A percentile compares a stretch with the other conserved stretches of the same genome.
These are phyloP conservation scores for Pristionchus japonicus DNA, from an alignment of 2,888 invertebrate genomes.

Conservation along the genomic window DNA sequence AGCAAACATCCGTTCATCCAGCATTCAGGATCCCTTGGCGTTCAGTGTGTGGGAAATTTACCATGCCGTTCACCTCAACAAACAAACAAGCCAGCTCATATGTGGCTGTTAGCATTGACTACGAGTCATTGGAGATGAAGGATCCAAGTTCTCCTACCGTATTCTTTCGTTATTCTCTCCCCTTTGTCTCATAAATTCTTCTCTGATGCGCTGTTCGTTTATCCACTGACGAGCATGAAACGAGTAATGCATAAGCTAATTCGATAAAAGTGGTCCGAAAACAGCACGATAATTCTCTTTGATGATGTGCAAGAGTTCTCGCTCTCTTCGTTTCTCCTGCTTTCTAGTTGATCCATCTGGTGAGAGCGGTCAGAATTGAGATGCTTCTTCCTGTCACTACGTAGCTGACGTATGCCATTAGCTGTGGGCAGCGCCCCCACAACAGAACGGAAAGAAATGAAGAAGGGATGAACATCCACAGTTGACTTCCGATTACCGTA, in stretches of 20 bases:
- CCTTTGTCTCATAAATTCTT: neutral
- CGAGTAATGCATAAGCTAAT: neutral
- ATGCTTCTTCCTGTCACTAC: neutral
- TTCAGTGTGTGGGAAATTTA: neutral
- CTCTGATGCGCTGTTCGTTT: neutral
- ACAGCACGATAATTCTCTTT: neutral
- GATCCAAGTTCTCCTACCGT: neutral
- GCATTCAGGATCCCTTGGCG: neutral
- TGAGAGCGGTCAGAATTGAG: neutral
- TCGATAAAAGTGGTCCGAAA: neutral
- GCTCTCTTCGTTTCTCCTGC: neutral
- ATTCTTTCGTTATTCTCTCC: neutral
- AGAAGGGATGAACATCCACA: neutral
- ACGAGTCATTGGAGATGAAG: neutral
- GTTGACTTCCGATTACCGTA: neutral
- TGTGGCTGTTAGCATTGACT: neutral
- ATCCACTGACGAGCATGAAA: neutral
- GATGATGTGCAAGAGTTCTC: neutral
- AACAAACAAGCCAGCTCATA: neutral
- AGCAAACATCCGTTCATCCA: too few species aligned
- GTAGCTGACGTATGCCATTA: conserved; percentile 1
- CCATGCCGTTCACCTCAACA: neutral
- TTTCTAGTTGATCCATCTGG: neutral
- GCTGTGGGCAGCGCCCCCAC: neutral
- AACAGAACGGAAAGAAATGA: neutral